Evolutionary conservation across 2,797 vertebrate genomes (phyloP).

Genomic region (Dipus sagitta): DNA sequence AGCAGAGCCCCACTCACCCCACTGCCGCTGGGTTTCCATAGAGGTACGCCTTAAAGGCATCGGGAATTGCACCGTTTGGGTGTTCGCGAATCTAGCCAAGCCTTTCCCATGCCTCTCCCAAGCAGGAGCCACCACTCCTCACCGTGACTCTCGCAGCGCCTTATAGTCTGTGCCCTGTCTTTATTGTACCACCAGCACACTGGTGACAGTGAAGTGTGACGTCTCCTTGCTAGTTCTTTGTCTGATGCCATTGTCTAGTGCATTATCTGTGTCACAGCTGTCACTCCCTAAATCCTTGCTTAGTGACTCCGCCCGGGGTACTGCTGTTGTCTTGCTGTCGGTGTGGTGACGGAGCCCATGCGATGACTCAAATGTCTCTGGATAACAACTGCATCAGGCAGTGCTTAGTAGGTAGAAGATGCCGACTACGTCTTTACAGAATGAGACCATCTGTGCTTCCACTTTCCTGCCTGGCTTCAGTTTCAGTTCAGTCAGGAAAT

Average conservation of each 20-base stretch:
- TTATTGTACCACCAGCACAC: not conserved
- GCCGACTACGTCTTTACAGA: not conserved
- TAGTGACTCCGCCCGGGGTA: no score
- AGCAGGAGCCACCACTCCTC: not conserved
- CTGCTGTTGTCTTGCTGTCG: not conserved
- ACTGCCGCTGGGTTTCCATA: conserved; percentile 30
- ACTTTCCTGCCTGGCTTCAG: not conserved
- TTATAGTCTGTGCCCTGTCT: not conserved
- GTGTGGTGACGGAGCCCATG: rapidly evolving
- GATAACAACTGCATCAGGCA: not conserved
- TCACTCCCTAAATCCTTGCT: not conserved
- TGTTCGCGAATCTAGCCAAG: not conserved
- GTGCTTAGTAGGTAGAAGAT: not conserved
- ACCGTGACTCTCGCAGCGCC: rapidly evolving
- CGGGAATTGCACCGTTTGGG: not conserved
- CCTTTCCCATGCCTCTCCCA: not conserved
- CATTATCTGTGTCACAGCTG: not conserved
- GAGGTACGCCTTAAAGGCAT: conserved; percentile 17
- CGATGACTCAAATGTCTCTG: not conserved
- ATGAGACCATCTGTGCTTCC: not conserved
- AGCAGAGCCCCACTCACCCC: conserved; percentile 72
- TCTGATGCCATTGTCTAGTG: not conserved
- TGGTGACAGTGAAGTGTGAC: not conserved
- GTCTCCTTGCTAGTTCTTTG: not conserved
- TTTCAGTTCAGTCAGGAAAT: not conserved